Base-by-base conservation (phyloP, 1,140 invertebrate genomes). In the Rhopalosiphum padi region DNA sequence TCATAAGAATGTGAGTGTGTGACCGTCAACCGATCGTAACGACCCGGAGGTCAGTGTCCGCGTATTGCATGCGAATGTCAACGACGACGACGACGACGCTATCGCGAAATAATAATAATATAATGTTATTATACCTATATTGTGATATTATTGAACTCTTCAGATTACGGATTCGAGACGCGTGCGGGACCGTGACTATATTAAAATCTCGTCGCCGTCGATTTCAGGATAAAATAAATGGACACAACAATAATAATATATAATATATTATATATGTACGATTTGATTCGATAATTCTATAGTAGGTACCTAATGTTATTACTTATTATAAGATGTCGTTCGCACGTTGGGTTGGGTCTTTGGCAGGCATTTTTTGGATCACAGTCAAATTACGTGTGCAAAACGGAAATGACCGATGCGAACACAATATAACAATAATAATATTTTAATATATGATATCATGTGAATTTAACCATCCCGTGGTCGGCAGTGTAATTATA, bases 21-120 rank as follows among this genome's bases (percentile, higher is more conserved):
- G 60, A n/a, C 60, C 30, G 60, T 35, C 60, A 77, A 77, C 60
- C 60, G 60, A n/a, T 77, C 11, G 60, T 7, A 77, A 77, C 60
- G 60, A 77, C 60, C 60, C 60, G 60, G 60, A 77, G 60, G 60
- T 77, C 60, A 77, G 60, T 77, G 60, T 77, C 60, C 60, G 60
- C 30, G 60, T 18, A n/a, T 77, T 77, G 5, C 18, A 15, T n/a
- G 60, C 60, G 60, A 77, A 77, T 77, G n/a, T 77, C 30, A 77
- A 18, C 60, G 60, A n/a, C 25, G 37, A 37, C 37, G 37, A n/a
- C n/a, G 9, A n/a, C 30, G 60, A 30, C n/a, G 5, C 30, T 6
- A 35, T 77, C 60, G n/a, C 60, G n/a, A 77, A 77, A 77, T 77
- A 77, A 77, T 77, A 77, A 77, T 60, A 25, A 77, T 35, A n/a